phyloP scores from a whole-genome alignment of 2,888 invertebrate species.

The Rhamphomyia laevipes region DNA sequence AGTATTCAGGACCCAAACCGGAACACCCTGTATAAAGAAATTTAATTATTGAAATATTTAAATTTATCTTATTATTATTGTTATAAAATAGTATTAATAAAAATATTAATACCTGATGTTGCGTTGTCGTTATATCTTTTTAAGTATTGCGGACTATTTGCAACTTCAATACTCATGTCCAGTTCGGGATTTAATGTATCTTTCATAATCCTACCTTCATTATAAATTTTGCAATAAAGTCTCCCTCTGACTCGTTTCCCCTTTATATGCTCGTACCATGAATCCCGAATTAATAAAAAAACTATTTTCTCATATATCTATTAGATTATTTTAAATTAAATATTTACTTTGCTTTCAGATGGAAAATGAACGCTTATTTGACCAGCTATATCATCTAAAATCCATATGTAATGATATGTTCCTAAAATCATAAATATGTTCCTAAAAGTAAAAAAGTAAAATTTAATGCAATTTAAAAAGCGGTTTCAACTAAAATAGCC shows the following conservation, averaged over 20 bases:
- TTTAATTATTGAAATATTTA: too few relatives aligned
- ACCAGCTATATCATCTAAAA: background rate
- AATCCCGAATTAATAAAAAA: background rate
- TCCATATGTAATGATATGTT: too few relatives aligned
- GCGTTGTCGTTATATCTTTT: background rate
- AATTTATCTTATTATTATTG: too few relatives aligned
- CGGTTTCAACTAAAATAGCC: too few relatives aligned
- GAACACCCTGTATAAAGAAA: too few relatives aligned
- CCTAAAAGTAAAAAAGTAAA: too few relatives aligned
- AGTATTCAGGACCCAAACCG: too few relatives aligned
- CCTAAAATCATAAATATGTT: too few relatives aligned
- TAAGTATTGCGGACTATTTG: background rate
- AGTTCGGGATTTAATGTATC: background rate
- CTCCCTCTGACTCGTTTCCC: background rate
- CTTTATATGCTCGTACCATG: background rate
- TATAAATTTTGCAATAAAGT: background rate
- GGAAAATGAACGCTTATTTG: background rate
- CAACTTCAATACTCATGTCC: background rate
- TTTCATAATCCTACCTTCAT: background rate
- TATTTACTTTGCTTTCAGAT: background rate
- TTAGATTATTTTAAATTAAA: background rate
- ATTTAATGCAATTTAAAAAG: too few relatives aligned
- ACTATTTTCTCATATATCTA: too few relatives aligned
- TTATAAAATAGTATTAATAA: background rate
- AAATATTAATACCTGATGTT: background rate